A percentile compares a stretch with the other conserved stretches of the same genome.
Conservation (phyloP, 2,113 vertebrate genomes). For the Grus americana region DNA sequence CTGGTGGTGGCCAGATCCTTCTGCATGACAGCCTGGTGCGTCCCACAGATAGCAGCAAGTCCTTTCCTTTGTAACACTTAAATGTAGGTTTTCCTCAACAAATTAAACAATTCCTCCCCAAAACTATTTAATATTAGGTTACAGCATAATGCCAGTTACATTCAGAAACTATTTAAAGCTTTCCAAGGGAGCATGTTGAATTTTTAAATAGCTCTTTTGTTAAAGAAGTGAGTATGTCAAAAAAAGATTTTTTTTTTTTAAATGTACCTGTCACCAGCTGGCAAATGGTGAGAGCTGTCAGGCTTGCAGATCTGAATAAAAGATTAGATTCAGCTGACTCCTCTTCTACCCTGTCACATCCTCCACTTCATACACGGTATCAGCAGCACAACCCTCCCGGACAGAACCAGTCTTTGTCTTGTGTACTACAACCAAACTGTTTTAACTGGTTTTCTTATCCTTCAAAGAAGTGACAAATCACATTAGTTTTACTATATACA, state of each 20-base stretch:
- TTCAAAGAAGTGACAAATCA: neutral
- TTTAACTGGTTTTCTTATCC: neutral
- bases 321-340: neutral
- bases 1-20: neutral
- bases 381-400: neutral
- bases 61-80: conserved; percentile 5
- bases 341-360: neutral
- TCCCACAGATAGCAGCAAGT: neutral
- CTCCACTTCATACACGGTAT: neutral
- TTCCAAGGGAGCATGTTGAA: conserved; percentile 28
- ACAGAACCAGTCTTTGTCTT: neutral
- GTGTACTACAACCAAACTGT: neutral
- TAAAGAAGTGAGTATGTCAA: conserved; percentile 7
- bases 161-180: conserved; percentile 60
- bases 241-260: neutral
- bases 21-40: neutral
- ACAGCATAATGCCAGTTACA: conserved; percentile 9
- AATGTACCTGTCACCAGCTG: conserved; percentile 62
- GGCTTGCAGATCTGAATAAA: conserved; percentile 31
- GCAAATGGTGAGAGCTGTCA: conserved; percentile 52
- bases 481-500: neutral
- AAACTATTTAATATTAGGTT: conserved; percentile 35
- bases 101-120: conserved; percentile 35
- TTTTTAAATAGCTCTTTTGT: conserved; percentile 65
- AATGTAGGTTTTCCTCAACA: neutral